Evolutionary conservation across 2,888 invertebrate species (phyloP), one percentile per base, ranked within the genome.

Genomic region (Gortyna flavago): DNA sequence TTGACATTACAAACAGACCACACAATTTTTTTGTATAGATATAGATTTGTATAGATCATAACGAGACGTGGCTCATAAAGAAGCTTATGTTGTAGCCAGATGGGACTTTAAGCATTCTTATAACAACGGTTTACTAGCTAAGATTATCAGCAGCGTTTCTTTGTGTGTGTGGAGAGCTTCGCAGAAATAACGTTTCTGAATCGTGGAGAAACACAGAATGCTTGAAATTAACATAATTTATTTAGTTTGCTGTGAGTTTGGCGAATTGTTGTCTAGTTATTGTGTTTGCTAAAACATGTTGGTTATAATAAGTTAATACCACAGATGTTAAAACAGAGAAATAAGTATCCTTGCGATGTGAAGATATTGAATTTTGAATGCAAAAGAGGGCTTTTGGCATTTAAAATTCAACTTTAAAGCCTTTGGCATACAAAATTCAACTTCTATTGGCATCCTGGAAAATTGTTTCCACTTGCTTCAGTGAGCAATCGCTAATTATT

Each of bases 181-280:
- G 74, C 76, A 86, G 84, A 86, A 85, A 73, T 84, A 85, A 86
- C 84, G 87, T 86, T 85, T 41, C 66, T 67, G 75, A 75, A 59
- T 72, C 85, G 86, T 81, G 74, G 35, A 75, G 64, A 66, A 66
- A 85, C 83, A 75, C 72, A 78, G 83, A 85, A 82, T 85, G 86
- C 54, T 77, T 54, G 54, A 75, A 75, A 85, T 84, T 82, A 84
- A 70, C 86, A 85, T 85, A 85, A 85, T 72, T 78, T 72, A 75
- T 82, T 81, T 85, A 66, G 74, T 85, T 85, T 82, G 64, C 66
- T n/a, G 62, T 62, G 35, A 48, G 77, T 72, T 80, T 80, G 59
- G 66, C 51, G 68, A 75, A 72, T 61, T 62, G 72, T 41, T 72
- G 61, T 77, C 68, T 77, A 54, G 35, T 70, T 70, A 71, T 72